Evolutionary conservation across 2,888 invertebrate species (phyloP).

Genomic region (Drosophila planitibia): DNA sequence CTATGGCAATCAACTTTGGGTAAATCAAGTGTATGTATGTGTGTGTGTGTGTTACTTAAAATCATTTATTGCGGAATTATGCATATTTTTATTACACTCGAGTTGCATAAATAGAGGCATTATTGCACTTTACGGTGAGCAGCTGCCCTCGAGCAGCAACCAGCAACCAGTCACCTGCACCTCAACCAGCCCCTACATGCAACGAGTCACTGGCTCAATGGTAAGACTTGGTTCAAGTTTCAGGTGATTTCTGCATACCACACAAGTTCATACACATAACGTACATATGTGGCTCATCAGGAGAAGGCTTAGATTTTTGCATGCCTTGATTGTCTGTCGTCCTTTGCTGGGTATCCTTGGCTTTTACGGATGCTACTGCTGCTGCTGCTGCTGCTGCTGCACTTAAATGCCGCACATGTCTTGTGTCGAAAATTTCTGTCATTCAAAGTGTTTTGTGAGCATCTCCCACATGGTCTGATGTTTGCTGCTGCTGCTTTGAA

Average conservation of each 20-base stretch:
- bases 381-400: constrained; percentile 40
- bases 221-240: constrained; percentile 57
- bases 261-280: constrained; percentile 34
- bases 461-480: constrained; percentile 51
- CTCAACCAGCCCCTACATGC: background rate
- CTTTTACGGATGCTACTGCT: constrained; percentile 3
- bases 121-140: constrained; percentile 80
- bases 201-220: constrained; percentile 23
- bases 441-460: constrained; percentile 63
- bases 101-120: constrained; percentile 80
- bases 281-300: constrained; percentile 59
- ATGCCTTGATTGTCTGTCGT: constrained; percentile 55
- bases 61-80: constrained; percentile 80
- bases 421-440: constrained; percentile 79
- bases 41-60: constrained; percentile 69
- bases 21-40: constrained; percentile 36
- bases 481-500: constrained; percentile 70
- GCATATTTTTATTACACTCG: constrained; percentile 79
- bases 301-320: constrained; percentile 76
- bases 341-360: constrained; percentile 43
- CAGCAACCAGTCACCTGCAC: background rate
- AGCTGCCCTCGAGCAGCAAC: constrained; percentile 63
- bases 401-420: constrained; percentile 72
- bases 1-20: constrained; percentile 39
- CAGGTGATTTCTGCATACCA: constrained; percentile 68